phyloP scores from a whole-genome alignment of 2,113 vertebrate genomes.

The Hydrolagus affinis region DNA sequence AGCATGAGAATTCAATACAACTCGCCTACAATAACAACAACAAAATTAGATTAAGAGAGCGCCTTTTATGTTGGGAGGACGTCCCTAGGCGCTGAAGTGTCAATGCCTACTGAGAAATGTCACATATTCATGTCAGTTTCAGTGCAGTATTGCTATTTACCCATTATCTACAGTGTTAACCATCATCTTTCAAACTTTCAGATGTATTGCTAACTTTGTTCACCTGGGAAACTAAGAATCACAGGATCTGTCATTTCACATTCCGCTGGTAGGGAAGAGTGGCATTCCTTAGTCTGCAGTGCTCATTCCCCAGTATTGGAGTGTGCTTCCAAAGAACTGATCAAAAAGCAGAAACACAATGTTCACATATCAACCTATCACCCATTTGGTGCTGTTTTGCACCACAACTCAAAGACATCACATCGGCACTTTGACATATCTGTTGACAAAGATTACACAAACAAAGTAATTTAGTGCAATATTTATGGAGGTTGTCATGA shows the following conservation, averaged over 20 bases:
- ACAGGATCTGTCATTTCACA: not conserved
- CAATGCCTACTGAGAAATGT: not conserved
- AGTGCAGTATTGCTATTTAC: not conserved
- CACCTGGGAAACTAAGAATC: not conserved
- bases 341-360: too few relatives aligned
- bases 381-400: too few relatives aligned
- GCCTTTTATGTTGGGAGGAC: too few relatives aligned
- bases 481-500: too few relatives aligned
- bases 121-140: not conserved
- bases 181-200: not conserved
- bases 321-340: not conserved
- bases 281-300: not conserved
- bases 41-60: too few relatives aligned
- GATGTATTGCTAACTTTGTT: not conserved
- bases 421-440: too few relatives aligned
- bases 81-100: too few relatives aligned
- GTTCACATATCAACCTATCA: too few relatives aligned
- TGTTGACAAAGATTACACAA: too few relatives aligned
- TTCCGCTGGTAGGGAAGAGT: not conserved
- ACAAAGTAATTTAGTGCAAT: too few relatives aligned
- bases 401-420: too few relatives aligned
- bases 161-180: not conserved
- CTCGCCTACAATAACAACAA: too few relatives aligned
- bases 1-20: not conserved
- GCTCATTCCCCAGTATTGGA: not conserved